A percentile compares a stretch with the other conserved stretches of the same genome.
phyloP scores from a whole-genome alignment of 2,888 invertebrate genomes.

The Melanotus villosus region DNA sequence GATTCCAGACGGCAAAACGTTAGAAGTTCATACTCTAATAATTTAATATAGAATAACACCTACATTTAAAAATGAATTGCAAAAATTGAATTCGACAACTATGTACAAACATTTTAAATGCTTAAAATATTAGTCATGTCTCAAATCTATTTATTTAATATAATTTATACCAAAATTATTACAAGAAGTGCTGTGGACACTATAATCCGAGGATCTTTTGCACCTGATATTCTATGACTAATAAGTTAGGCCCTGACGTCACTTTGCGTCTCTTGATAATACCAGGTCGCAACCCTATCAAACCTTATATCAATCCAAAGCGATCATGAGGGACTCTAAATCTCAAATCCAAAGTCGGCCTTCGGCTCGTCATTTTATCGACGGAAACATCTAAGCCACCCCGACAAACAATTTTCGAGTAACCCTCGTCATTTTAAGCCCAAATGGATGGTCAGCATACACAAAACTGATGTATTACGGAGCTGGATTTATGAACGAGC shows the following conservation, averaged over 20 bases:
- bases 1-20: too few species aligned
- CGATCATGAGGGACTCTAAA: slow-evolving; percentile 31
- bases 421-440: slow-evolving; percentile 40
- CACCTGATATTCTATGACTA: slow-evolving; percentile 19
- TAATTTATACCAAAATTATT: too few species aligned
- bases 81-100: too few species aligned
- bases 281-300: slow-evolving; percentile 31
- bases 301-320: slow-evolving; percentile 37
- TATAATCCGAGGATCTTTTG: slow-evolving; percentile 8
- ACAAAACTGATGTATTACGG: slow-evolving; percentile 7
- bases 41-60: too few species aligned
- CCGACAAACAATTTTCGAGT: slow-evolving; percentile 36
- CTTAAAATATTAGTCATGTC: too few species aligned
- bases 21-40: too few species aligned
- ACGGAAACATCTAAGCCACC: slow-evolving; percentile 15
- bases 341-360: slow-evolving; percentile 20
- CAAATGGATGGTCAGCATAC: slow-evolving; percentile 11
- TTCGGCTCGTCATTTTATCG: slow-evolving; percentile 33
- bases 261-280: slow-evolving; percentile 35
- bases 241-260: slow-evolving; percentile 31
- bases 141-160: too few species aligned
- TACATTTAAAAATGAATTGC: too few species aligned
- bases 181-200: too few species aligned
- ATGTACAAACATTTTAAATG: too few species aligned
- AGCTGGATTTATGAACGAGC: background rate